Evolutionary conservation across 2,113 vertebrate species (phyloP).

Genomic region (Chinchilla lanigera): DNA sequence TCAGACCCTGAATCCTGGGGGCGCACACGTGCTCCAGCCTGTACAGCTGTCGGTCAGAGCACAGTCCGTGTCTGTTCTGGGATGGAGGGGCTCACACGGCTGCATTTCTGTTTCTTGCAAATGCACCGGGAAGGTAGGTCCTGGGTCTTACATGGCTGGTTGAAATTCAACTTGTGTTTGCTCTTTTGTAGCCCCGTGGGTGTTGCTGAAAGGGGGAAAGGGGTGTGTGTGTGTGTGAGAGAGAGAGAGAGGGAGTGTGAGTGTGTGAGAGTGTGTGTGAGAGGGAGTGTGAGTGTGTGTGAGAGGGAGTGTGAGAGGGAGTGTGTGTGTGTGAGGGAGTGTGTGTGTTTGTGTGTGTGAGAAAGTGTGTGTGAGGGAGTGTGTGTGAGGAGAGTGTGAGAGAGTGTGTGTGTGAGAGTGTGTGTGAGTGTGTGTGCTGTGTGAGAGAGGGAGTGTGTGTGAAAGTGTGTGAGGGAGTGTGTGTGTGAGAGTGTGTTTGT

Average conservation of each 20-base stretch:
- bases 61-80: neutral
- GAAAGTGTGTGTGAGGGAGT: too few species aligned
- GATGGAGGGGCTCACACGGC: neutral
- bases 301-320: too few species aligned
- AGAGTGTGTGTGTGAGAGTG: too few species aligned
- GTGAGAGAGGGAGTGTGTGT: too few species aligned
- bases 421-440: too few species aligned
- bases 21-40: neutral
- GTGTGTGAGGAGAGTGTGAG: too few species aligned
- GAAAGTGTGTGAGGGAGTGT: too few species aligned
- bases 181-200: slow-evolving; percentile 21
- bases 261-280: too few species aligned
- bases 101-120: neutral
- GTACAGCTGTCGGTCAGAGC: neutral
- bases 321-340: neutral
- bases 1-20: neutral
- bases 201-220: neutral
- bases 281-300: too few species aligned
- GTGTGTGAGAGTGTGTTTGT: too few species aligned
- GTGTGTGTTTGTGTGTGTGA: too few species aligned
- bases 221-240: neutral
- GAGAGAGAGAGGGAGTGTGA: too few species aligned
- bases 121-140: neutral
- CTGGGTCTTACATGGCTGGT: neutral
- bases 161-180: neutral